These are phyloP conservation scores for Willowsia nigromaculata DNA, from an alignment of 2,888 invertebrate species.

Conservation along the genomic window DNA sequence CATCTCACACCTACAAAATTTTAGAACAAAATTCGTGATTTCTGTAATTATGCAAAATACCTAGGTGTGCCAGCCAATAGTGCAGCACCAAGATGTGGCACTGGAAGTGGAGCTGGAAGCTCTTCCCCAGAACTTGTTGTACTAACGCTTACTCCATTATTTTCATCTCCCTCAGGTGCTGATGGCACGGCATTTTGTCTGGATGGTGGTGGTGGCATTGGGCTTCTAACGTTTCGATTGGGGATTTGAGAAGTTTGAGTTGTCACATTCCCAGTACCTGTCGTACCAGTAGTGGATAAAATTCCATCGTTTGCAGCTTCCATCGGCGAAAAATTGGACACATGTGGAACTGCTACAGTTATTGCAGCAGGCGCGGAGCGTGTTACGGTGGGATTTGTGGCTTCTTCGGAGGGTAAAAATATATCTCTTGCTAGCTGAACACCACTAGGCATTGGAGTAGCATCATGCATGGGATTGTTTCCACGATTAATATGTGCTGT, in stretches of 20 bases:
- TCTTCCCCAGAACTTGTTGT: constrained; percentile 75
- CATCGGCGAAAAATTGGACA: constrained; percentile 2
- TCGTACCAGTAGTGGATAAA: too few relatives aligned
- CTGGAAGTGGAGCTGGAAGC: constrained; percentile 51
- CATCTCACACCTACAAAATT: neutral
- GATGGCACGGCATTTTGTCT: neutral
- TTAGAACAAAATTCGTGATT: neutral
- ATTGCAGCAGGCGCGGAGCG: neutral
- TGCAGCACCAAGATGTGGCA: constrained; percentile 61
- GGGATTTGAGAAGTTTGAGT: constrained; percentile 38
- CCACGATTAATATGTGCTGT: neutral
- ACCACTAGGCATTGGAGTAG: constrained; percentile 58
- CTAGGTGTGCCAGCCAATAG: constrained; percentile 75
- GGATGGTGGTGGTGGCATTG: constrained; percentile 39
- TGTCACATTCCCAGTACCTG: constrained; percentile 1
- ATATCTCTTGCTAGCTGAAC: neutral
- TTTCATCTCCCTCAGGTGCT: constrained; percentile 29
- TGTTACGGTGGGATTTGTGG: neutral
- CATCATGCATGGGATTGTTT: constrained; percentile 18
- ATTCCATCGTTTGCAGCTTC: constrained; percentile 17
- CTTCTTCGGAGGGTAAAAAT: neutral
- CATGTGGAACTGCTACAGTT: constrained; percentile 36
- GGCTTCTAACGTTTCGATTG: neutral
- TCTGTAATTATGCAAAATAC: neutral
- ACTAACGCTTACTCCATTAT: constrained; percentile 62